Conservation (phyloP, 1,140 invertebrate genomes). For the Diorhabda carinulata region DNA sequence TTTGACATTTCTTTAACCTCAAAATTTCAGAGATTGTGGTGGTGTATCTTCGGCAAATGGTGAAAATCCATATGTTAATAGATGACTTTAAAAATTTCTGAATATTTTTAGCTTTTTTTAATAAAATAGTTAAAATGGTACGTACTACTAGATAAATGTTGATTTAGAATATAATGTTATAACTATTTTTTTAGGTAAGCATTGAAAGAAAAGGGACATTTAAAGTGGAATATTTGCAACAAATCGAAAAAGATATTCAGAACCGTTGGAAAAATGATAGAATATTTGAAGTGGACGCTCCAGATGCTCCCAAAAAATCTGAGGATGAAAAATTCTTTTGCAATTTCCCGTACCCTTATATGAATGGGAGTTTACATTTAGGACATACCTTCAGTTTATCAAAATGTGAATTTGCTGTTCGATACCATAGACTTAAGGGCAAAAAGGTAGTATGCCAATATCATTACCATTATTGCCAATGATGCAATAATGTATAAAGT, state of each 20-base stretch:
- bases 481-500: too few species aligned
- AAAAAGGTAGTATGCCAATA: conserved; percentile 56
- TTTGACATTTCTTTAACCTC: too few species aligned
- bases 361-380: conserved; percentile 97
- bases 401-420: conserved; percentile 94
- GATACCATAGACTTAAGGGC: conserved; percentile 76
- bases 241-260: conserved; percentile 84
- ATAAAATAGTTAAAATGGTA: too few species aligned
- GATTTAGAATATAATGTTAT: too few species aligned
- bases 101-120: too few species aligned
- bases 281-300: conserved; percentile 79
- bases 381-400: conserved; percentile 97
- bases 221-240: conserved; percentile 85
- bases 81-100: too few species aligned
- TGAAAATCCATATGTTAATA: too few species aligned
- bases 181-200: conserved; percentile 41
- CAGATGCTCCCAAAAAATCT: conserved; percentile 52
- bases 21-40: too few species aligned
- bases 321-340: conserved; percentile 83
- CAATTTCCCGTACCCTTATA: conserved; percentile 98
- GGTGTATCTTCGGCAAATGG: too few species aligned
- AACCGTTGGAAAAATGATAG: conserved; percentile 75
- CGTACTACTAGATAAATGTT: too few species aligned
- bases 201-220: conserved; percentile 86
- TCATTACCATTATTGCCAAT: too few species aligned